A percentile compares a stretch with the other conserved stretches of the same genome.
phyloP scores from a whole-genome alignment of 2,888 invertebrate genomes.

The Drosophila borborema region DNA sequence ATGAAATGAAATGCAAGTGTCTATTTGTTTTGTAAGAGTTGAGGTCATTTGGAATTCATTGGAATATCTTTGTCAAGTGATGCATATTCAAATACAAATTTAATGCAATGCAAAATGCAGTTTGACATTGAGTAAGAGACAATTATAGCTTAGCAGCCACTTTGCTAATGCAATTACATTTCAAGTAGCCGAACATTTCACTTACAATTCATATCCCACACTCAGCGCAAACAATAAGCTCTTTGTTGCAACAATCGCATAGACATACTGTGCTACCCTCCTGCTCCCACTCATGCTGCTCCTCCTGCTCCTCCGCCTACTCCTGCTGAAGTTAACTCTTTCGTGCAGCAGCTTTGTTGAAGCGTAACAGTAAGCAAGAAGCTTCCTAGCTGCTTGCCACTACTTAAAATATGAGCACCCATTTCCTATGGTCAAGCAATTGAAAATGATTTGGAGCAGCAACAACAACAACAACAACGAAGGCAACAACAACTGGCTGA shows the following conservation, averaged over 20 bases:
- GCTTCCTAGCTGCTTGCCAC: slow-evolving; percentile 67
- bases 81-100: slow-evolving; percentile 2
- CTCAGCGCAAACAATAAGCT: slow-evolving; percentile 45
- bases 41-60: background rate
- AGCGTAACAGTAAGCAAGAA: slow-evolving; percentile 81
- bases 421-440: slow-evolving; percentile 80
- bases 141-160: slow-evolving; percentile 64
- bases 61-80: slow-evolving; percentile 2
- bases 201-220: slow-evolving; percentile 38
- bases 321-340: slow-evolving; percentile 47
- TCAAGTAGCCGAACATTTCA: slow-evolving; percentile 69
- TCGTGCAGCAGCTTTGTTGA: slow-evolving; percentile 70
- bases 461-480: slow-evolving; percentile 26
- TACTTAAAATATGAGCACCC: slow-evolving; percentile 80
- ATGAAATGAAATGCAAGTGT: background rate
- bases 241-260: slow-evolving; percentile 63
- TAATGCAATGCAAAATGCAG: slow-evolving; percentile 11
- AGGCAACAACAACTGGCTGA: background rate
- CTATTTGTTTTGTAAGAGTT: background rate
- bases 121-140: slow-evolving; percentile 45
- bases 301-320: background rate
- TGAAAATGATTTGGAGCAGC: slow-evolving; percentile 76
- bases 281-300: background rate
- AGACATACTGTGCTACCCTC: slow-evolving; percentile 15
- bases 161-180: slow-evolving; percentile 76